Percentiles rank a stretch among this genome's conserved stretches.
Evolutionary conservation across 2,113 vertebrate genomes (phyloP).

Genomic region (Entomyzon cyanotis): DNA sequence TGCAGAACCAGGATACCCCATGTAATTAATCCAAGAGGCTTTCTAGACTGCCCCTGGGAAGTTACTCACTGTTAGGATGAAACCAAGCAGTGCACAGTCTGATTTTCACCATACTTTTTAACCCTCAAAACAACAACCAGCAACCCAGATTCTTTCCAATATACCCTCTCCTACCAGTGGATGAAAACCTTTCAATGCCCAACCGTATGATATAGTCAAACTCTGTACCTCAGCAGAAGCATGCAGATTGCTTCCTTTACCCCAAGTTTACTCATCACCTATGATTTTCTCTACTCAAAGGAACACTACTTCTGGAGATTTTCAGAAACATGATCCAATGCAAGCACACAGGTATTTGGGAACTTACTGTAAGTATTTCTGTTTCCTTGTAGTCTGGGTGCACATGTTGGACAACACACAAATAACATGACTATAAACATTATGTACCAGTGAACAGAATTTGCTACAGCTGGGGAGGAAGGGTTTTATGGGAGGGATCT

Average conservation of each 20-base stretch:
- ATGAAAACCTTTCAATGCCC: neutral
- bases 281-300: neutral
- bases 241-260: neutral
- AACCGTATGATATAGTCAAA: neutral
- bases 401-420: constrained; percentile 10
- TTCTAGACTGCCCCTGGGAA: neutral
- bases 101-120: neutral
- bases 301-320: neutral
- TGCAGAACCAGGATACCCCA: neutral
- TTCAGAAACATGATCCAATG: neutral
- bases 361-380: constrained; percentile 25
- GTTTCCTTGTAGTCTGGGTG: constrained; percentile 27
- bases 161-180: neutral
- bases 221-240: neutral
- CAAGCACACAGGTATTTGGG: neutral
- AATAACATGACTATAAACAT: neutral
- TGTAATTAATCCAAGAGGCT: neutral
- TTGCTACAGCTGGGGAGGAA: neutral
- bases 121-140: neutral
- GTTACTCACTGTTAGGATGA: neutral
- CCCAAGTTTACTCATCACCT: neutral
- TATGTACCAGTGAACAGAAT: neutral
- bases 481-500: neutral
- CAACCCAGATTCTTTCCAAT: neutral
- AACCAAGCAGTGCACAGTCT: neutral